Conservation (phyloP, 92 coral and sea anemone genomes). For the Epizoanthus stellaris region DNA sequence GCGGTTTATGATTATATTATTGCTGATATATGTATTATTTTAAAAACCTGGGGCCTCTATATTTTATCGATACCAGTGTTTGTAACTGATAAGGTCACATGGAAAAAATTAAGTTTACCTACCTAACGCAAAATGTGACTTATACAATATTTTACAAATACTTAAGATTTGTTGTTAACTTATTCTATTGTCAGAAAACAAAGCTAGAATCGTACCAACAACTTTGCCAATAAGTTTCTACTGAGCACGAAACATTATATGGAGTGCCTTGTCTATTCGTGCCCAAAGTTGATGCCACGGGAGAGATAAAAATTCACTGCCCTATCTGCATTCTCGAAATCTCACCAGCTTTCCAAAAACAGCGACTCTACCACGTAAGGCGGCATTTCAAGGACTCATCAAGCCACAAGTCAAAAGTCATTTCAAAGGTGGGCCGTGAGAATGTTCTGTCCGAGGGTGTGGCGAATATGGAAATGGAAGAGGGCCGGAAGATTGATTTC, state of each 20-base stretch:
- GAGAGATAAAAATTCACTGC: conserved; percentile 43
- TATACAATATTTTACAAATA: no score
- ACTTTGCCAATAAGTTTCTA: conserved; percentile 40
- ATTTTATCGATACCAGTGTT: no score
- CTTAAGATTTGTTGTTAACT: no score
- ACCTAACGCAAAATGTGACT: no score
- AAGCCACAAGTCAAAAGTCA: conserved; percentile 47
- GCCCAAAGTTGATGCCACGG: conserved; percentile 47
- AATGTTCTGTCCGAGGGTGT: conserved; percentile 49
- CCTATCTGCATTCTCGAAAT: conserved; percentile 44
- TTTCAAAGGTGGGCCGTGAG: conserved; percentile 45
- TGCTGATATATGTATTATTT: no score
- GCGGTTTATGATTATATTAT: no score
- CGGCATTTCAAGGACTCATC: conserved; percentile 51
- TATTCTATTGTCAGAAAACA: no score
- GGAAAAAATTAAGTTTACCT: no score
- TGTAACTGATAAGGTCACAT: no score
- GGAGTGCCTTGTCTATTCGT: conserved; percentile 43
- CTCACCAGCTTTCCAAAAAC: conserved; percentile 30
- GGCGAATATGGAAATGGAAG: conserved; percentile 52
- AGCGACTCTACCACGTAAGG: conserved; percentile 46
- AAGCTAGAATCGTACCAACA: neutral
- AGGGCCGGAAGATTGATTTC: neutral
- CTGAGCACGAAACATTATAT: conserved; percentile 34
- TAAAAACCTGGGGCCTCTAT: no score